Conservation (phyloP, 2,113 vertebrate species). For the Octodon degus region DNA sequence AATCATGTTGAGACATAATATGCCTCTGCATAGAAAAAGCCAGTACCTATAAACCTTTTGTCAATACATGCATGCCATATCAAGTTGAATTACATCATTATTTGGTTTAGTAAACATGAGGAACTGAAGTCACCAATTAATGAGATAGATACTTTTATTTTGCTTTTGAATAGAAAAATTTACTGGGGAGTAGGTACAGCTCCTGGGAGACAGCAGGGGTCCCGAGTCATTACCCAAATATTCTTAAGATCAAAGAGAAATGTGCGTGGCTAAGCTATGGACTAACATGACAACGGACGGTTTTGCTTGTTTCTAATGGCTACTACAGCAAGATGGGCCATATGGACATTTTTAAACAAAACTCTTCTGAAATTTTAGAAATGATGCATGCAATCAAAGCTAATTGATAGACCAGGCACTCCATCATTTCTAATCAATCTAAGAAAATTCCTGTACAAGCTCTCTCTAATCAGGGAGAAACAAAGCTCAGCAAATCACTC, state of each 20-base stretch:
- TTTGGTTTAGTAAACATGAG: background rate
- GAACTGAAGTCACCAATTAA: background rate
- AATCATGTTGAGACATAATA: background rate
- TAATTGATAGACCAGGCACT: slow-evolving; percentile 43
- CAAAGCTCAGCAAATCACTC: background rate
- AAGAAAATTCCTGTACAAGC: background rate
- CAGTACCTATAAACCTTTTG: background rate
- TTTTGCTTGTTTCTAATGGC: slow-evolving; percentile 49
- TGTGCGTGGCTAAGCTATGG: background rate
- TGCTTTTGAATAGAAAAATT: background rate
- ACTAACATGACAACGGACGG: background rate
- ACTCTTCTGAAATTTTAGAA: background rate
- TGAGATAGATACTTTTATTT: background rate
- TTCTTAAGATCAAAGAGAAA: background rate
- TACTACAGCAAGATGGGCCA: background rate
- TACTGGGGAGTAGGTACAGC: background rate
- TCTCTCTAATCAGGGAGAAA: slow-evolving; percentile 32
- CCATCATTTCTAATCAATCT: slow-evolving; percentile 22
- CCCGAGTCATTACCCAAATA: background rate
- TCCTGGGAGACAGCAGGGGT: background rate
- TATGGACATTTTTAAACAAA: background rate
- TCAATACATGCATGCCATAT: background rate
- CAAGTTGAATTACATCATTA: background rate
- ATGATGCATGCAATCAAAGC: background rate
- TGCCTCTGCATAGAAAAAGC: background rate